Conservation (phyloP, 2,888 invertebrate genomes). For the Trissolcus japonicus region DNA sequence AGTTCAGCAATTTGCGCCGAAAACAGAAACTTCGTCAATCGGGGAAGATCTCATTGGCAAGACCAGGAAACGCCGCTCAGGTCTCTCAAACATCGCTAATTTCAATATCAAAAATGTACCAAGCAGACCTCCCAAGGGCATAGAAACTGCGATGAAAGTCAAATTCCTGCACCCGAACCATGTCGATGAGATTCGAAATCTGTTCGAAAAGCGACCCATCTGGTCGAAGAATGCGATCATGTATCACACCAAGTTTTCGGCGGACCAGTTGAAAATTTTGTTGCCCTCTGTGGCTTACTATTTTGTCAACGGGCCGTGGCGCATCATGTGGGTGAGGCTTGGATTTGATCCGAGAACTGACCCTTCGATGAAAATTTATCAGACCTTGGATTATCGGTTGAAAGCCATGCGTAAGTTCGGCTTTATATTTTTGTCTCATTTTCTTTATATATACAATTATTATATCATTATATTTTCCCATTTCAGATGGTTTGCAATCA, state of each 20-base stretch:
- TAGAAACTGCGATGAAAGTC: constrained; percentile 78
- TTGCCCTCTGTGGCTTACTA: constrained; percentile 91
- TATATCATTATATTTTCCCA: neutral
- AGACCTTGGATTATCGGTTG: constrained; percentile 90
- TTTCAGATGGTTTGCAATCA: constrained; percentile 77
- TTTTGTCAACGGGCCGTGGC: constrained; percentile 94
- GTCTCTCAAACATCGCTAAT: constrained; percentile 80
- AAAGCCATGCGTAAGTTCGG: constrained; percentile 79
- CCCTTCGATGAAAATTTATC: constrained; percentile 87
- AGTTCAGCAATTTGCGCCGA: constrained; percentile 71
- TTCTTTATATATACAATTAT: neutral
- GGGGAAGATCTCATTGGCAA: constrained; percentile 77
- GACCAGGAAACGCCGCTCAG: constrained; percentile 78
- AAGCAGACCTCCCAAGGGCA: constrained; percentile 79
- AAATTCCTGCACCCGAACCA: constrained; percentile 74
- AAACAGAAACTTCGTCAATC: constrained; percentile 66
- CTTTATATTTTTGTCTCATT: neutral
- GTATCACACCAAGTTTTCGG: constrained; percentile 80
- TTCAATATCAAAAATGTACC: constrained; percentile 83
- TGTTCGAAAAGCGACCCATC: constrained; percentile 91
- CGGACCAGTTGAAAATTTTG: constrained; percentile 84
- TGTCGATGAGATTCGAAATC: constrained; percentile 70
- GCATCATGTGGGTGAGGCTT: constrained; percentile 90
- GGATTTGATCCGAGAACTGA: constrained; percentile 95
- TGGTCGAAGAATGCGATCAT: constrained; percentile 90